Base-by-base conservation (phyloP, 2,797 vertebrate genomes). In the Champsocephalus gunnari region DNA sequence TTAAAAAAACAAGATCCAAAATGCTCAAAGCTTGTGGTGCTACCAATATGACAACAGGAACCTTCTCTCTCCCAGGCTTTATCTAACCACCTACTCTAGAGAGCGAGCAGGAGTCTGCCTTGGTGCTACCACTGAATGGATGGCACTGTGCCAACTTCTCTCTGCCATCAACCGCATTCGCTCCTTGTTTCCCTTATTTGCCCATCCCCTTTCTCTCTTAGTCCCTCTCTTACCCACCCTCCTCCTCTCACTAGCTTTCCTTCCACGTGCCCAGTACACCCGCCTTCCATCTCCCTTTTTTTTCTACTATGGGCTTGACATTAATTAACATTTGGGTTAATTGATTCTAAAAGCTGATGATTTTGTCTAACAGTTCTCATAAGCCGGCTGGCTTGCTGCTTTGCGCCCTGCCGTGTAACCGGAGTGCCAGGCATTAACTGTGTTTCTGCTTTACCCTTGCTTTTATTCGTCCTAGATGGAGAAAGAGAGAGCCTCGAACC, bases 121-220 rank as follows among this genome's bases (percentile, higher is more conserved):
- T 98, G 96, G 96, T 96, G 96, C 96, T 97, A 96, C 96, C 97
- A 97, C 96, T 98, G 97, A 99, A 96, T 99, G 97, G 97, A 98
- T 99, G 98, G 98, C 98, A 99, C 96, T 61, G 96, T 99, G 98
- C 98, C 98, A 99, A 96, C 97, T 96, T 95, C 93, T 90, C 90
- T 83, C 93, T 95, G 95, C 97, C 97, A 98, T 97, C 96, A 97
- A 96, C 95, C 94, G 95, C 96, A 97, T 97, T 97, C 96, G 96
- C 96, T 94, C 96, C 96, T 97, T 97, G 96, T 96, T 96, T 96
- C 94, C 95, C 91, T 91, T 93, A 91, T 95, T 95, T 95, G 94
- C 96, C 96, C 95, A 95, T 95, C 95, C 95, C 95, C 95, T 94
- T 95, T 92, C 93, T 94, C 93, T 92, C 94, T 88, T 89, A 86